phyloP scores from a whole-genome alignment of 2,888 invertebrate species.

The Falcaria lacertinaria region DNA sequence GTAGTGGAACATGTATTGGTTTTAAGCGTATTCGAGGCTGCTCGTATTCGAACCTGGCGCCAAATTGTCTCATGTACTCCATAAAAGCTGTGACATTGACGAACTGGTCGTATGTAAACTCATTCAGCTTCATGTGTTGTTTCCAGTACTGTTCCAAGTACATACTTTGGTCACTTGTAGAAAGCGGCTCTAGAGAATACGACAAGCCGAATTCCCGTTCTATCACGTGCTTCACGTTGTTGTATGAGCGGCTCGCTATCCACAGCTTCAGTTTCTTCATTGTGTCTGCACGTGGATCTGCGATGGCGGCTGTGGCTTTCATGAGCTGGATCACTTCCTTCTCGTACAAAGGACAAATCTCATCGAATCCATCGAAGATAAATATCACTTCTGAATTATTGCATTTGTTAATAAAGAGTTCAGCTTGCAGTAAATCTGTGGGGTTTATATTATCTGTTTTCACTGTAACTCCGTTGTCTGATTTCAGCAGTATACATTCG shows the following conservation, averaged over 20 bases:
- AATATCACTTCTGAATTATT: conserved; percentile 13
- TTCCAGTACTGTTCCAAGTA: conserved; percentile 5
- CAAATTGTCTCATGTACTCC: conserved; percentile 2
- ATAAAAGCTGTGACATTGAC: conserved; percentile 4
- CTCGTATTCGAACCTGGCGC: background rate
- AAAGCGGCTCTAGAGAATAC: conserved; percentile 3
- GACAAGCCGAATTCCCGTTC: conserved; percentile 4
- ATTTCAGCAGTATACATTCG: background rate
- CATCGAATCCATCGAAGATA: conserved; percentile 23
- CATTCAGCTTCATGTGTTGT: conserved; percentile 2
- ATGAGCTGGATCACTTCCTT: conserved; percentile 15
- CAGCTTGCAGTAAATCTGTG: conserved; percentile 1
- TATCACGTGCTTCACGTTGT: conserved; percentile 2
- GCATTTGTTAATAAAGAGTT: conserved; percentile 13
- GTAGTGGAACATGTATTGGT: conserved; percentile 1
- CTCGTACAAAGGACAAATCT: conserved; percentile 19
- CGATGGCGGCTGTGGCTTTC: conserved; percentile 6
- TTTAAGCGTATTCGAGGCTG: background rate
- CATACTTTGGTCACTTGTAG: background rate
- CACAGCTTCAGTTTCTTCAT: background rate
- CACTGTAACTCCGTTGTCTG: background rate
- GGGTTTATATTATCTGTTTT: background rate
- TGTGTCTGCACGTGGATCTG: background rate
- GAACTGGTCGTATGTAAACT: conserved; percentile 5
- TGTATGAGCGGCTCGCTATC: conserved; percentile 6